phyloP scores from a whole-genome alignment of 2,888 invertebrate species.

The Torymus aiolomorphi region DNA sequence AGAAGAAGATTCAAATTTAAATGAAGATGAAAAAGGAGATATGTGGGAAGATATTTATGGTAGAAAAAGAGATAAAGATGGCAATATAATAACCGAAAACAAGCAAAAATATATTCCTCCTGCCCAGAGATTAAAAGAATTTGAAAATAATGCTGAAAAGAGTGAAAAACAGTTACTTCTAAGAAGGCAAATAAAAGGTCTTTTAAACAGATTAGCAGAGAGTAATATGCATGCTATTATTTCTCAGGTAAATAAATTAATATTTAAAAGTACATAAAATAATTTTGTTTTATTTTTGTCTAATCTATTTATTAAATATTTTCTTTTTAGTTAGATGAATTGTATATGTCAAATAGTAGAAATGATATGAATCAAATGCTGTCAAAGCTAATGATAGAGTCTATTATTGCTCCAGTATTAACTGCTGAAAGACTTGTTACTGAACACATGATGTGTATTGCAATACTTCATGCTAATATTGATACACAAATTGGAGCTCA shows the following conservation, averaged over 20 bases:
- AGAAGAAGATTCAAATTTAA: conserved; percentile 61
- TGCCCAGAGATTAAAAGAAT: conserved; percentile 81
- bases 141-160: conserved; percentile 72
- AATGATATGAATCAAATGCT: conserved; percentile 89
- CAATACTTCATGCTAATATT: conserved; percentile 91
- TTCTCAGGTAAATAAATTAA: conserved; percentile 74
- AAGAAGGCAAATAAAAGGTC: conserved; percentile 90
- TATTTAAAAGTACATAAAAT: conserved; percentile 14
- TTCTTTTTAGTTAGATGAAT: conserved; percentile 82
- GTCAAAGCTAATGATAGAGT: conserved; percentile 83
- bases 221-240: conserved; percentile 91
- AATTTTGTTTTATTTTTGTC: conserved; percentile 2
- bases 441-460: conserved; percentile 89
- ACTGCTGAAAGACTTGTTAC: conserved; percentile 87
- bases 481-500: conserved; percentile 93
- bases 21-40: conserved; percentile 56
- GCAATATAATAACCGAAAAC: conserved; percentile 83
- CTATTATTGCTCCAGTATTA: conserved; percentile 79
- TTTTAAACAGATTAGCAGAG: conserved; percentile 91
- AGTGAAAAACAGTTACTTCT: conserved; percentile 82
- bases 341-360: conserved; percentile 88
- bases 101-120: conserved; percentile 88
- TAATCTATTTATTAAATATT: conserved; percentile 35
- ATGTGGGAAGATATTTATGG: conserved; percentile 96
- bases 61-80: conserved; percentile 86